Evolutionary conservation across 1,140 invertebrate genomes (phyloP).

Genomic region (Philopotamus ludificatus): DNA sequence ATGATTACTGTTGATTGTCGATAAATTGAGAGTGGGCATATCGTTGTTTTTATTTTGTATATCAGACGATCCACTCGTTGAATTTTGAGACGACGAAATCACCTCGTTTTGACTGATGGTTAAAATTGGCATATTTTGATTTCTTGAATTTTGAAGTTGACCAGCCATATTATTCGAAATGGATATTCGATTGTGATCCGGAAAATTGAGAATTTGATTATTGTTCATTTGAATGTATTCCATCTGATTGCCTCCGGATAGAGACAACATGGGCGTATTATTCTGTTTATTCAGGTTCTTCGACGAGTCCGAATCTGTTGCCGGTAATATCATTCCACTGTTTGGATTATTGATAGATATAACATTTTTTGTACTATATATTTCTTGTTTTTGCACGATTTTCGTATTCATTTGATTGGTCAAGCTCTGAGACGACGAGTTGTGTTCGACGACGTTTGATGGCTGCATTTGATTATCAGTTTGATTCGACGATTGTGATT

Average conservation of each 20-base stretch:
- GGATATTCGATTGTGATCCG: conserved; percentile 48
- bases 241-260: conserved; percentile 52
- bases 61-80: conserved; percentile 15
- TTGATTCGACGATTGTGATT: conserved; percentile 15
- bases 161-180: conserved; percentile 21
- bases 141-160: conserved; percentile 32
- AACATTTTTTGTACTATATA: conserved; percentile 29
- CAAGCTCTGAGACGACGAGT: conserved; percentile 6
- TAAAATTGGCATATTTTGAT: conserved; percentile 33
- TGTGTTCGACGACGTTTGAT: conserved; percentile 29
- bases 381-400: conserved; percentile 1
- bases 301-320: conserved; percentile 17
- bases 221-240: conserved; percentile 55
- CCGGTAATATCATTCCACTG: conserved; percentile 13
- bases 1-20: neutral
- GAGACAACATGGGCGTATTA: conserved; percentile 49
- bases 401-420: conserved; percentile 13
- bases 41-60: conserved; percentile 23
- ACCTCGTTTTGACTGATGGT: conserved; percentile 34
- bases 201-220: conserved; percentile 52
- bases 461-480: conserved; percentile 26
- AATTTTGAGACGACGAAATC: conserved; percentile 18
- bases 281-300: conserved; percentile 44
- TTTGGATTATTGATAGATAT: conserved; percentile 25
- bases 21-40: conserved; percentile 26